These are phyloP conservation scores for Dascillus cervinus DNA, from an alignment of 2,888 invertebrate genomes.

Conservation along the genomic window DNA sequence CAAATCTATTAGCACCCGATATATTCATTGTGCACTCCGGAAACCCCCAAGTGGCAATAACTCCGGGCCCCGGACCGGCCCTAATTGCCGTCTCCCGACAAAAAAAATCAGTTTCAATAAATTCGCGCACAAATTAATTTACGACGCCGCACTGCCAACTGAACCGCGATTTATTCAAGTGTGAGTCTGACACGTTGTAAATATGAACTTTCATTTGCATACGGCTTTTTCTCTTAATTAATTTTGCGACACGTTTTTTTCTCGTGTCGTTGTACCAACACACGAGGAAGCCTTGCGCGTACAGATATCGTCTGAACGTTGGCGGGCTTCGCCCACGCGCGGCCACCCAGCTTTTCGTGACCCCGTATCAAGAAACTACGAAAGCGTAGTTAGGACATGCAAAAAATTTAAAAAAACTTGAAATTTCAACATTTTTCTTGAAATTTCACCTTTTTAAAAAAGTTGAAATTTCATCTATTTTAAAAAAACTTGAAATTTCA, in stretches of 20 bases:
- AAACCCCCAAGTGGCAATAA: slow-evolving; percentile 27
- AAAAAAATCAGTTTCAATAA: not conserved
- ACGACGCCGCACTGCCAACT: slow-evolving; percentile 3
- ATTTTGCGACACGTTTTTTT: not conserved
- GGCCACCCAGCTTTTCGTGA: slow-evolving; percentile 10
- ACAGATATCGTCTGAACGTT: slow-evolving; percentile 13
- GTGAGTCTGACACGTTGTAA: slow-evolving; percentile 1
- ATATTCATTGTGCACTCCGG: slow-evolving; percentile 29
- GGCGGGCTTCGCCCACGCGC: slow-evolving; percentile 11
- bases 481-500: no score
- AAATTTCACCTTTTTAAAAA: no score
- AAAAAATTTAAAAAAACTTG: no score
- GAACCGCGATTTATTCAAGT: not conserved
- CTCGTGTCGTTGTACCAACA: slow-evolving; percentile 1
- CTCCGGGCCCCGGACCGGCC: slow-evolving; percentile 5
- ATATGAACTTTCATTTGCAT: slow-evolving; percentile 5
- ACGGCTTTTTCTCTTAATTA: not conserved
- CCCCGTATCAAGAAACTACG: no score
- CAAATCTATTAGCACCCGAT: slow-evolving; percentile 38
- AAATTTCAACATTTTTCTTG: no score
- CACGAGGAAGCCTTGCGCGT: slow-evolving; percentile 9
- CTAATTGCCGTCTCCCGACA: not conserved
- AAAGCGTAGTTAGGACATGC: no score
- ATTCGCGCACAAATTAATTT: slow-evolving; percentile 2
- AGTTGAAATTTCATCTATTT: no score